Evolutionary conservation across 2,113 vertebrate species (phyloP).

Genomic region (Macquaria australasica): DNA sequence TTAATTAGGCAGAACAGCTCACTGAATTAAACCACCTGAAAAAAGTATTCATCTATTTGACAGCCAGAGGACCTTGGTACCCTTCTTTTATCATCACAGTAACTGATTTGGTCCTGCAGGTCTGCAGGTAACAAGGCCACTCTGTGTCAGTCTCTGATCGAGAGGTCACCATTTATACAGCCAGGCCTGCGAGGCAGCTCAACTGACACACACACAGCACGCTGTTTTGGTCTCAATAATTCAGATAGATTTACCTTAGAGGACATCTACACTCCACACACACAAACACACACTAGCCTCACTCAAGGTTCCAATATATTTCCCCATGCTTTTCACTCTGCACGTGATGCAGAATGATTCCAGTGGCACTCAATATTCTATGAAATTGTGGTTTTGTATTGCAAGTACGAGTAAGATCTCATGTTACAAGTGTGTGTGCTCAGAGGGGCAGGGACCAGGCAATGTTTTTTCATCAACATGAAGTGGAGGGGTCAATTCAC

Average conservation of each 20-base stretch:
- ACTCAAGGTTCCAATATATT: slow-evolving; percentile 50
- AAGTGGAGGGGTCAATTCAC: slow-evolving; percentile 50
- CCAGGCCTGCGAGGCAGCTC: slow-evolving; percentile 21
- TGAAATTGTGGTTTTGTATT: slow-evolving; percentile 66
- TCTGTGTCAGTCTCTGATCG: slow-evolving; percentile 37
- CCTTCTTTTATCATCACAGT: slow-evolving; percentile 53
- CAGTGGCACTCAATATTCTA: slow-evolving; percentile 48
- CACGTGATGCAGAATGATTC: slow-evolving; percentile 26
- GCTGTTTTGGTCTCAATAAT: slow-evolving; percentile 57
- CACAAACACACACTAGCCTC: slow-evolving; percentile 8
- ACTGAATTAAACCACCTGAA: slow-evolving; percentile 5
- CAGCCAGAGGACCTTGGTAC: slow-evolving; percentile 12
- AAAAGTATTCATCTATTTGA: slow-evolving; percentile 26
- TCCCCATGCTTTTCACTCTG: slow-evolving; percentile 27
- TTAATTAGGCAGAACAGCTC: slow-evolving; percentile 18
- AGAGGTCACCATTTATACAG: slow-evolving; percentile 44
- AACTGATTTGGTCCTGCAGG: slow-evolving; percentile 47
- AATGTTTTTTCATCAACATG: slow-evolving; percentile 73
- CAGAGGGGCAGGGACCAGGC: slow-evolving; percentile 35
- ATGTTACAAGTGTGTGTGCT: slow-evolving; percentile 66
- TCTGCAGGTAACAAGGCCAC: slow-evolving; percentile 54
- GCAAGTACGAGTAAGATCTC: slow-evolving; percentile 63
- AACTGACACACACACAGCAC: slow-evolving; percentile 24
- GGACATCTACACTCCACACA: slow-evolving; percentile 3
- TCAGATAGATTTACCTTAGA: slow-evolving; percentile 39